Conservation (phyloP, 2,888 invertebrate species). For the Leptinotarsa rubiginosa region DNA sequence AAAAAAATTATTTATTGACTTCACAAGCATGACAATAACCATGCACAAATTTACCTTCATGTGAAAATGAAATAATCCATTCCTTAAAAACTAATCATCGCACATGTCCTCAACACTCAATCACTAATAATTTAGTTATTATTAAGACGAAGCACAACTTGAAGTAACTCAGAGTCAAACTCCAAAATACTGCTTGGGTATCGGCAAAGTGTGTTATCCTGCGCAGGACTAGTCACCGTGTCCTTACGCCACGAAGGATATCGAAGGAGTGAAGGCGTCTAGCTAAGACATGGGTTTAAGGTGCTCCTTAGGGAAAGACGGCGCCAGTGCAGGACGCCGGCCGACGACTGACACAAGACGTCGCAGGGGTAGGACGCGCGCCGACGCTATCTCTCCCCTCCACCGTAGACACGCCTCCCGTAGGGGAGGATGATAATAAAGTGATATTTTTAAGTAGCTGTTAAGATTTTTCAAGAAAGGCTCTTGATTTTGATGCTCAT, state of each 20-base stretch:
- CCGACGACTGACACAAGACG: conserved; percentile 67
- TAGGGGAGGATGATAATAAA: conserved; percentile 64
- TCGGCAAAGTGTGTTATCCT: conserved; percentile 43
- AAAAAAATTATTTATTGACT: conserved; percentile 31
- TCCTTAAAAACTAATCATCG: conserved; percentile 13
- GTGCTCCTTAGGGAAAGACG: conserved; percentile 65
- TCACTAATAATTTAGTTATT: conserved; percentile 32
- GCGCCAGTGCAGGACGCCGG: conserved; percentile 65
- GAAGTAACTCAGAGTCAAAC: conserved; percentile 43
- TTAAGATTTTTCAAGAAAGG: conserved; percentile 66
- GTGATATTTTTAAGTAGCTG: conserved; percentile 65
- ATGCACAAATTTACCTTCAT: conserved; percentile 38
- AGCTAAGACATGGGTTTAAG: conserved; percentile 66
- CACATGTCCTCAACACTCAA: conserved; percentile 32
- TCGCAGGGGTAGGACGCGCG: conserved; percentile 63
- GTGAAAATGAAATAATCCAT: conserved; percentile 38
- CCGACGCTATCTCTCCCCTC: conserved; percentile 60
- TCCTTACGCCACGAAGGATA: conserved; percentile 65
- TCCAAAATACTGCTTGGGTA: conserved; percentile 44
- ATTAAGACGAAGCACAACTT: conserved; percentile 13
- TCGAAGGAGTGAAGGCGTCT: conserved; percentile 66
- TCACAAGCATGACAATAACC: conserved; percentile 33
- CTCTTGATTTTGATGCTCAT: conserved; percentile 55
- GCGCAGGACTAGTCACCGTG: conserved; percentile 54
- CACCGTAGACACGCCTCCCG: conserved; percentile 60